Evolutionary conservation across 2,888 invertebrate species (phyloP).

Genomic region (Tinea pellionella): DNA sequence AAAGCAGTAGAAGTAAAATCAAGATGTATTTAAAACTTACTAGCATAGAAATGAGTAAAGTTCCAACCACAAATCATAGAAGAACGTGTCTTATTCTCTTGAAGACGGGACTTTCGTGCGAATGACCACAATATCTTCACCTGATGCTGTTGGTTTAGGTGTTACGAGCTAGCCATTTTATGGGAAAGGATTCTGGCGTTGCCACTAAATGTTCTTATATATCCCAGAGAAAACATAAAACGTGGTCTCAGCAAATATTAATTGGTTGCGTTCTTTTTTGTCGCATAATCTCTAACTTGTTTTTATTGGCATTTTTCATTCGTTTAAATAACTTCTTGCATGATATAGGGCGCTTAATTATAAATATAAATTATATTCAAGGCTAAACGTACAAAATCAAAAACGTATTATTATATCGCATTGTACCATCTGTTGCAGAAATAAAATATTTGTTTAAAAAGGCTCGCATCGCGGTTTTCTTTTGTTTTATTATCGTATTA

Average conservation of each 20-base stretch:
- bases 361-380: no score
- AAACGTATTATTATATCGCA: background rate
- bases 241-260: constrained; percentile 62
- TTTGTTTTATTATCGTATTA: background rate
- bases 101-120: constrained; percentile 3
- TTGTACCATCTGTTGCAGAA: background rate
- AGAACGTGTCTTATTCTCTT: constrained; percentile 7
- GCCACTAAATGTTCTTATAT: constrained; percentile 63
- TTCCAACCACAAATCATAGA: background rate
- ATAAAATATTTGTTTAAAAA: background rate
- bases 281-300: constrained; percentile 37
- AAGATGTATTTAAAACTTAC: background rate
- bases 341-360: no score
- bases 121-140: constrained; percentile 14
- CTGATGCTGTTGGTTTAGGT: background rate
- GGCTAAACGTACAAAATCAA: no score
- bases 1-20: no score
- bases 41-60: background rate
- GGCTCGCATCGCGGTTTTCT: background rate
- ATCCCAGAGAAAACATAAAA: constrained; percentile 65
- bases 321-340: no score
- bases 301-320: no score
- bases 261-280: constrained; percentile 49
- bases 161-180: constrained; percentile 57
- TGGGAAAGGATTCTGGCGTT: constrained; percentile 28